These are phyloP conservation scores for Pangasianodon hypophthalmus DNA, from an alignment of 2,113 vertebrate species.

Conservation along the genomic window DNA sequence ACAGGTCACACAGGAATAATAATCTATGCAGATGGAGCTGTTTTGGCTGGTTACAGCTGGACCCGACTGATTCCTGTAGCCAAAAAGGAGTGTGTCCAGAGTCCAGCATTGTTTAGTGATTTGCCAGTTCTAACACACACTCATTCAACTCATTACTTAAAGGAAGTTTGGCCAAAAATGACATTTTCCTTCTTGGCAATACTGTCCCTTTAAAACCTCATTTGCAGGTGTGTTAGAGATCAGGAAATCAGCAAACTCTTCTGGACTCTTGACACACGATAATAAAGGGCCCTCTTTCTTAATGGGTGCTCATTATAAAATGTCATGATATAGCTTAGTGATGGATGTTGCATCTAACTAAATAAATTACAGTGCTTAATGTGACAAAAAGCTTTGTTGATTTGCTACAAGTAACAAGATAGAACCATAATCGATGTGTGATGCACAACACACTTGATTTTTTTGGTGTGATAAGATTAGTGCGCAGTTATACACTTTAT, in stretches of 20 bases:
- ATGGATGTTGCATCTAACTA: slow-evolving; percentile 30
- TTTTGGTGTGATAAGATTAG: slow-evolving; percentile 12
- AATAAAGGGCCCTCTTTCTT: slow-evolving; percentile 21
- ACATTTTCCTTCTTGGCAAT: not conserved
- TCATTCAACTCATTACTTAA: not conserved
- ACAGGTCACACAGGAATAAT: not conserved
- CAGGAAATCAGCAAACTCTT: slow-evolving; percentile 8
- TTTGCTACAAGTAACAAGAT: slow-evolving; percentile 28
- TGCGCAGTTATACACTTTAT: slow-evolving; percentile 17
- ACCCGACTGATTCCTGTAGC: not conserved
- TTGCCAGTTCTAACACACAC: not conserved
- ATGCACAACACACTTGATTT: slow-evolving; percentile 12
- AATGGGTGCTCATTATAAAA: slow-evolving; percentile 34
- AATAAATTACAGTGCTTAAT: slow-evolving; percentile 23
- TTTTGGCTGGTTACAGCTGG: not conserved
- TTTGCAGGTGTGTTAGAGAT: not conserved
- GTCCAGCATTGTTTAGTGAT: not conserved
- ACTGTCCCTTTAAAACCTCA: not conserved
- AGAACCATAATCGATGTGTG: slow-evolving; percentile 5
- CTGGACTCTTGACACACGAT: slow-evolving; percentile 6
- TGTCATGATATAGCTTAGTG: slow-evolving; percentile 17
- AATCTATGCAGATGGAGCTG: not conserved
- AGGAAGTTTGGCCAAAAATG: not conserved
- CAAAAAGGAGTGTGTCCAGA: not conserved
- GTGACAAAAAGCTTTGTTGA: slow-evolving; percentile 19